These are phyloP conservation scores for Scrobipalpa atriplicella DNA, from an alignment of 2,888 invertebrate genomes.

Conservation along the genomic window DNA sequence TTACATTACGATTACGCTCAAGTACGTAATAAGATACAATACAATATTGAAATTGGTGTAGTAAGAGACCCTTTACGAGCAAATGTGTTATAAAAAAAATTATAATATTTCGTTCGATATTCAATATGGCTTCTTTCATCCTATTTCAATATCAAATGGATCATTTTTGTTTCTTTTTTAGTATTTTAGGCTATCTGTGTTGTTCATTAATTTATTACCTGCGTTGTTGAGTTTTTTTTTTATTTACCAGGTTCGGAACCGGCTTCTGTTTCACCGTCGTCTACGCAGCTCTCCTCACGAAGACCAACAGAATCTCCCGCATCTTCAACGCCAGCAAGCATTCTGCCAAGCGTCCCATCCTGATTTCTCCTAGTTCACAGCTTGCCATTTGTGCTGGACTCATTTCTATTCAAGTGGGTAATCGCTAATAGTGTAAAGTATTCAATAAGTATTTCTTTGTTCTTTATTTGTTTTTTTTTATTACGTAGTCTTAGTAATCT, in stretches of 20 bases:
- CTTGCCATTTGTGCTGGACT: constrained; percentile 94
- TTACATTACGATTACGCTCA: too few relatives aligned
- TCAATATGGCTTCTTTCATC: too few relatives aligned
- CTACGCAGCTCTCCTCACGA: constrained; percentile 97
- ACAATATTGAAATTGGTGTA: too few relatives aligned
- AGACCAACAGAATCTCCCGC: constrained; percentile 97
- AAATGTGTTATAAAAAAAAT: too few relatives aligned
- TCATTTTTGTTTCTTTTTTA: too few relatives aligned
- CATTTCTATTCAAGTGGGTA: constrained; percentile 91
- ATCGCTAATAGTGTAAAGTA: not conserved
- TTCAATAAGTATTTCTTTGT: constrained; percentile 42
- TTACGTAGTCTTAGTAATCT: constrained; percentile 47
- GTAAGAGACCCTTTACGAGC: too few relatives aligned
- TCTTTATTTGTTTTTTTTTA: constrained; percentile 37
- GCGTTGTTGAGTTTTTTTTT: too few relatives aligned
- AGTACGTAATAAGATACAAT: too few relatives aligned
- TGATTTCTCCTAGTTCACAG: constrained; percentile 96
- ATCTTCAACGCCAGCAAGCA: constrained; percentile 99
- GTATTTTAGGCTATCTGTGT: too few relatives aligned
- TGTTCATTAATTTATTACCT: too few relatives aligned
- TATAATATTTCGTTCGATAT: too few relatives aligned
- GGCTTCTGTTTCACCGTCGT: constrained; percentile 98
- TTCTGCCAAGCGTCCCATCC: constrained; percentile 96
- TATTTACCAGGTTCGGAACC: constrained; percentile 87
- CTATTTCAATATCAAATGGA: too few relatives aligned